Evolutionary conservation across 2,888 invertebrate genomes (phyloP), one percentile per base, ranked within the genome.

Genomic region (Patella ulyssiponensis): DNA sequence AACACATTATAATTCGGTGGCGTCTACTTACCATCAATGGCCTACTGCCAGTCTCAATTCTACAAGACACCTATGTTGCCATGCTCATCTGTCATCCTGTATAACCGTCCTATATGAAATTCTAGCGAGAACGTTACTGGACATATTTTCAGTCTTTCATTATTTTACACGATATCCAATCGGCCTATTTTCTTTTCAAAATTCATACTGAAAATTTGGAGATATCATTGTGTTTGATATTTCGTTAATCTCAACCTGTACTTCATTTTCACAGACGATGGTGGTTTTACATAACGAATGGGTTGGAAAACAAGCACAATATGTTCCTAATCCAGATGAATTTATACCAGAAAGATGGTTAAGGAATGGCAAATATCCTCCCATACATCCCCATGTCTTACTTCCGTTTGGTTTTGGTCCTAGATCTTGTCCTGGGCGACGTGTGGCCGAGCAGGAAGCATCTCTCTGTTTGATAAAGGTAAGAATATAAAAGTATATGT

Each of bases 371-470:
- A 71, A 44, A 44, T 44, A 44, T 44, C 44, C 44, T 44, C 44
- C 44, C 27, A 23, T 71, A 2, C 82, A 83, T 53, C 86, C 85
- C 12, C 88, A 85, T 76, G 81, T 83, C 15, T 78, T 83, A 74
- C 77, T 86, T 71, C 89, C 89, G 0, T 89, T 89, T 77, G 88
- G 89, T 0, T 83, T 87, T 74, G 88, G 88, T 7, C 76, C 85
- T 1, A 78, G 89, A 11, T 83, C 85, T 74, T 89, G 89, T 82
- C 90, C 92, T 4, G 93, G 93, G 0, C 83, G 90, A 77, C 85
- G 92, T 54, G 84, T 93, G 70, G 92, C 92, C 0, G 91, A 92
- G 81, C 92, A 92, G 81, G 92, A 97, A 93, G 96, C 97, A 91
- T 94, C 94, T 58, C 75, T 90, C 9, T 87, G 87, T 20, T 69